Conservation (phyloP, 2,113 vertebrate genomes). For the Nothobranchius kuhntae region DNA sequence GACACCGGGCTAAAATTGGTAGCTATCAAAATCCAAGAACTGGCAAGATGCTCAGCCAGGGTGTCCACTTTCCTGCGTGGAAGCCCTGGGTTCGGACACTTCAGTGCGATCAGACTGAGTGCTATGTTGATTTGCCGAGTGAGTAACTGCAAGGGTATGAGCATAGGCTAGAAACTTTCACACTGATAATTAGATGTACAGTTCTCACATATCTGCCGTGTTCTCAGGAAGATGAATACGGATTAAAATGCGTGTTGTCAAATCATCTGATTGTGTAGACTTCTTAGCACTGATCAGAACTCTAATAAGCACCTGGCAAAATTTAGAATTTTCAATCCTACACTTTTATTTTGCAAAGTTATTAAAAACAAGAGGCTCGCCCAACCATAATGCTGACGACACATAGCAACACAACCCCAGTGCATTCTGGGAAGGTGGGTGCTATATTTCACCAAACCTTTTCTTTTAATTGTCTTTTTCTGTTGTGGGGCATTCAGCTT, state of each 20-base stretch:
- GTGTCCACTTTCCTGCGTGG: constrained; percentile 67
- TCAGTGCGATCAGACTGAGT: constrained; percentile 17
- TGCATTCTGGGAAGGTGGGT: too few species aligned
- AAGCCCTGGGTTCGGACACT: constrained; percentile 52
- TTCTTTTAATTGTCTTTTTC: too few species aligned
- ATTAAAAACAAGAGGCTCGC: too few species aligned
- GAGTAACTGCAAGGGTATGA: constrained; percentile 35
- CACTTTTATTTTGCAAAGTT: neutral
- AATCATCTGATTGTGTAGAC: neutral
- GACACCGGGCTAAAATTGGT: constrained; percentile 78
- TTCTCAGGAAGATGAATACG: constrained; percentile 10
- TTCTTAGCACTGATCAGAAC: constrained; percentile 7
- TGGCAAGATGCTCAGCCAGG: constrained; percentile 50
- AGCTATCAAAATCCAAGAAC: constrained; percentile 71
- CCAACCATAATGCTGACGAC: too few species aligned
- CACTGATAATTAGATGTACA: constrained; percentile 53
- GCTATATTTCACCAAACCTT: too few species aligned
- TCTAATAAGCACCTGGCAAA: neutral
- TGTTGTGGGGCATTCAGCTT: too few species aligned
- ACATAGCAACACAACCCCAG: too few species aligned
- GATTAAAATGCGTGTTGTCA: constrained; percentile 1
- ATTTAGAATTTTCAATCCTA: neutral
- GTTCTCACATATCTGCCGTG: constrained; percentile 28
- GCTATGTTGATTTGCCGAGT: constrained; percentile 11
- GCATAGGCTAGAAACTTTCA: constrained; percentile 54